Evolutionary conservation across 2,888 invertebrate species (phyloP), one percentile per base, ranked within the genome.

Genomic region (Cheiracanthium punctorium): DNA sequence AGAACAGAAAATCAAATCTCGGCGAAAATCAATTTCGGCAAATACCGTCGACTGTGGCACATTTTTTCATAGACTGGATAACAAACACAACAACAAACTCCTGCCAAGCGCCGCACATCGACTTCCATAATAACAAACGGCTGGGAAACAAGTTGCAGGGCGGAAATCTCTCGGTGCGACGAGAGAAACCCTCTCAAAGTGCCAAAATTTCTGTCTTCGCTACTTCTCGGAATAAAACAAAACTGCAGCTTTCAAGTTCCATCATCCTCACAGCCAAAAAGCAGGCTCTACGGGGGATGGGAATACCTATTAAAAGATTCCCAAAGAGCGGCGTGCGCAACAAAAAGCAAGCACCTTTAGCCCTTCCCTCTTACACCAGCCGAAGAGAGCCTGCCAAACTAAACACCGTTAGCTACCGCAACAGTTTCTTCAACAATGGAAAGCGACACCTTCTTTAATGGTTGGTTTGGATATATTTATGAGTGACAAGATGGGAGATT

Each of bases 401-500:
- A 58, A 58, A 58, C 58, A 58, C 58, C 58, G 58, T 58, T 58
- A 58, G 58, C 58, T 58, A 58, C 58, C 24, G 58, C 58, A 24
- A n/a, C 58, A 58, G 24, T 24, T 58, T n/a, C n/a, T n/a, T 20
- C 58, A 58, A 58, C 58, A 58, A 58, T 58, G 24, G 58, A 58
- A 24, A 58, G 24, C n/a, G 58, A 58, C 58, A 58, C 58, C 58
- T 58, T 58, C 14, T 58, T 58, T 7, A 58, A 24, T 20, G 58
- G 20, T 24, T 58, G 58, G 58, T 58, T 58, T 58, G 24, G 58
- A 58, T 58, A 58, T 58, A 58, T 58, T 58, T 58, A 58, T 58
- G 58, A 58, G 5, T 58, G 58, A 58, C 58, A 58, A 58, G 58
- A 58, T 58, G 58, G 58, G 58, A 58, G 58, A 58, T 58, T 58